Evolutionary conservation across 37 sponge, comb jelly and placozoan species (phyloP), one percentile per base, ranked within the genome.

Genomic region (Dysidea cf. avara): DNA sequence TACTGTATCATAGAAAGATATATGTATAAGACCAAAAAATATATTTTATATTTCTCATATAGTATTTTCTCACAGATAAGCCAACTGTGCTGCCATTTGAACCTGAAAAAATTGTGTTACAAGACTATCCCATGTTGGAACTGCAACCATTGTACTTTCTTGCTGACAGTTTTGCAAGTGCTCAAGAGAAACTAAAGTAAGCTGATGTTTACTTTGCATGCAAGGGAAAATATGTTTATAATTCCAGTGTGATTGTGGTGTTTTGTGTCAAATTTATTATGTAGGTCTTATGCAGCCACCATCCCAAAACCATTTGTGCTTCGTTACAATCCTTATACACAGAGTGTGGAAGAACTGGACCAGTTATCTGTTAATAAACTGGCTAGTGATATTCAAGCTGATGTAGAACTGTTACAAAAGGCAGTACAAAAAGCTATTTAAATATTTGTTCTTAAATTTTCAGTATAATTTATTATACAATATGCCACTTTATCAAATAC

Each of bases 301-400:
- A 90, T 99, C 39, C 99, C 99, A 4, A 77, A 91, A 0, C 75
- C 91, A 3, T 95, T 95, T 71, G 87, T 86, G 7, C 76, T 81
- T 18, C 94, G 86, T 74, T 99, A 95, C 77, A 87, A 99, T 71
- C 91, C 99, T 17, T 99, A 95, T 81, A 99, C 99, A 2, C 85
- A 92, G 67, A 78, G 84, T 12, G 64, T 95, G 25, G 91, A 99
- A 51, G 77, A 95, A 24, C 65, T 95, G 55, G 69, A 90, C 67
- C 75, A 77, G 37, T 48, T 68, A 7, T 75, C 96, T 4, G 37
- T 92, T 3, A n/a, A 69, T 70, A 83, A 76, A 53, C 67, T 93
- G 33, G 48, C 68, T 43, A 46, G 28, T 37, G 86, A 89, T 68
- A 71, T 94, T 37, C 69, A 71, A 29, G 66, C 82, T 7, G 79